These are phyloP conservation scores for Siderastrea radians DNA, from an alignment of 92 coral and sea anemone species.

Conservation along the genomic window DNA sequence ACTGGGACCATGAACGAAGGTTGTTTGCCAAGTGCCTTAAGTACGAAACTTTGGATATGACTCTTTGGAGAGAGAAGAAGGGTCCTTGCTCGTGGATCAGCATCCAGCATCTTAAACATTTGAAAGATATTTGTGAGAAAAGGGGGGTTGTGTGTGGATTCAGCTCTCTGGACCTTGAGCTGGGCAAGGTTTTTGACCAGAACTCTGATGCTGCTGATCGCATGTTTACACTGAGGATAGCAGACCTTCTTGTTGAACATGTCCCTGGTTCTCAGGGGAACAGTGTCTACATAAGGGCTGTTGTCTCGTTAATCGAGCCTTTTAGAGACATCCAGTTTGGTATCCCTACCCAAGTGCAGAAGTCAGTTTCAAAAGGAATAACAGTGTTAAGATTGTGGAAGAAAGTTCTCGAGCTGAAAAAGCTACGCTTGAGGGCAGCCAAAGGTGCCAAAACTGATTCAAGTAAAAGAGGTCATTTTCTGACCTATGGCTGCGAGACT, in stretches of 20 bases:
- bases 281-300: conserved; percentile 25
- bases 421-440: conserved; percentile 20
- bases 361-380: not conserved
- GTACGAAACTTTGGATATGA: conserved; percentile 30
- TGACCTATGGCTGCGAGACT: conserved; percentile 42
- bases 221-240: conserved; percentile 11
- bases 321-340: conserved; percentile 33
- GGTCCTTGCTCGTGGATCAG: conserved; percentile 11
- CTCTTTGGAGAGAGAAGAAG: conserved; percentile 8
- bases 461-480: conserved; percentile 41
- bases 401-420: conserved; percentile 44
- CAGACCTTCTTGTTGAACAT: conserved; percentile 32
- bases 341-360: conserved; percentile 23
- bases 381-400: conserved; percentile 12
- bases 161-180: conserved; percentile 31
- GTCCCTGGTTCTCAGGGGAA: conserved; percentile 41
- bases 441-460: conserved; percentile 41
- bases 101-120: conserved; percentile 23
- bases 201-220: conserved; percentile 56
- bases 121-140: conserved; percentile 24
- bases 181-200: conserved; percentile 54
- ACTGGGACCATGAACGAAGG: conserved; percentile 53
- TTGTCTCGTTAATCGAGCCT: conserved; percentile 18
- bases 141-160: conserved; percentile 35
- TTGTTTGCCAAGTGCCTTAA: conserved; percentile 49